Evolutionary conservation across 2,113 vertebrate genomes (phyloP).

Genomic region (Sphyrna mokarran): DNA sequence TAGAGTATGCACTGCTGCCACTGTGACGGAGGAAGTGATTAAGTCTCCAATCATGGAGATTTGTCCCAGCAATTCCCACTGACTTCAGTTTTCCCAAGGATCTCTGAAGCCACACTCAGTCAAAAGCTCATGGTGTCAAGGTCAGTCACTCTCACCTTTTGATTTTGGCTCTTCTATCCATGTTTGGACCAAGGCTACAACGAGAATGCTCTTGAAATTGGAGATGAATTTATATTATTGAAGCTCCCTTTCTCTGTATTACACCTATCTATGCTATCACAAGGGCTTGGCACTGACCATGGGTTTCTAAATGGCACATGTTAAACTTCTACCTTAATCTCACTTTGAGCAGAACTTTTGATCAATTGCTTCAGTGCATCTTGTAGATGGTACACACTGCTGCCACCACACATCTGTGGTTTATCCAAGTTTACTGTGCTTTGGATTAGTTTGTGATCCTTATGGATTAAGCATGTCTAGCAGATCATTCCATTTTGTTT

Average conservation of each 20-base stretch:
- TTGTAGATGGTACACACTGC: no score
- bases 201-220: neutral
- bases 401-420: neutral
- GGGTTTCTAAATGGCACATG: neutral
- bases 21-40: no score
- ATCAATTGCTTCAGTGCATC: no score
- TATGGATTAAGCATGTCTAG: neutral
- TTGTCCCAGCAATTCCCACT: no score
- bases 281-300: neutral
- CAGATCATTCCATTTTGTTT: neutral
- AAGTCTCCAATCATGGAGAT: neutral
- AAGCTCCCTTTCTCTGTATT: neutral
- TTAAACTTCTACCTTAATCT: neutral
- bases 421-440: neutral
- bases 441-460: neutral
- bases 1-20: no score
- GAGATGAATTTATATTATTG: neutral
- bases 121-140: neutral
- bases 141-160: neutral
- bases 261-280: neutral
- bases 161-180: neutral
- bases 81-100: no score
- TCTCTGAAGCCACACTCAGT: neutral
- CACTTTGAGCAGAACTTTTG: neutral
- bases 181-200: neutral